These are phyloP conservation scores for Argyresthia albistria DNA, from an alignment of 2,888 invertebrate species.

Conservation along the genomic window DNA sequence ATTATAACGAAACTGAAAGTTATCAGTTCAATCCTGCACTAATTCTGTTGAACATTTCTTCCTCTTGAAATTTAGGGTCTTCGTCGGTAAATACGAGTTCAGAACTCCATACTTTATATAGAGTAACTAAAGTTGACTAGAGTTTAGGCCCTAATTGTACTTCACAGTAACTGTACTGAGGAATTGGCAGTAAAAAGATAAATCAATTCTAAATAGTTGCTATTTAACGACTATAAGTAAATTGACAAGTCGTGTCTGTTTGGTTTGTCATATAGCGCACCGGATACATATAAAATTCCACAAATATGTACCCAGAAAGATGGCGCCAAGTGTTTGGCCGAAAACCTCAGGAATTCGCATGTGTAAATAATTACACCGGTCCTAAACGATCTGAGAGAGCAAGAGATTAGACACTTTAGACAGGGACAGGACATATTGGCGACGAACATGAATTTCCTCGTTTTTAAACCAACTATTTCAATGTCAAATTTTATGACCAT, in stretches of 20 bases:
- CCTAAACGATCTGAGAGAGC: constrained; percentile 26
- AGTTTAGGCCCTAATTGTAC: too few species aligned
- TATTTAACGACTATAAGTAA: constrained; percentile 11
- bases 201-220: neutral
- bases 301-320: constrained; percentile 24
- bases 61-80: too few species aligned
- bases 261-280: constrained; percentile 36
- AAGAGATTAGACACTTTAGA: constrained; percentile 19
- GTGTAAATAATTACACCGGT: constrained; percentile 11
- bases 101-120: too few species aligned
- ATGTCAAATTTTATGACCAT: constrained; percentile 58
- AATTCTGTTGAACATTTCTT: too few species aligned
- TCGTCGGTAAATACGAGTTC: too few species aligned
- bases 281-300: constrained; percentile 36
- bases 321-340: constrained; percentile 37
- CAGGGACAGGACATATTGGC: constrained; percentile 33
- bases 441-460: constrained; percentile 37
- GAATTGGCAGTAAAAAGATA: neutral
- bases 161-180: too few species aligned
- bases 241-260: constrained; percentile 35
- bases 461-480: constrained; percentile 56
- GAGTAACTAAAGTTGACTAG: too few species aligned
- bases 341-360: constrained; percentile 8
- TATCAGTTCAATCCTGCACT: too few species aligned
- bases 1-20: neutral